These are phyloP conservation scores for Platysternon megacephalum DNA, from an alignment of 2,113 vertebrate species.

Conservation along the genomic window DNA sequence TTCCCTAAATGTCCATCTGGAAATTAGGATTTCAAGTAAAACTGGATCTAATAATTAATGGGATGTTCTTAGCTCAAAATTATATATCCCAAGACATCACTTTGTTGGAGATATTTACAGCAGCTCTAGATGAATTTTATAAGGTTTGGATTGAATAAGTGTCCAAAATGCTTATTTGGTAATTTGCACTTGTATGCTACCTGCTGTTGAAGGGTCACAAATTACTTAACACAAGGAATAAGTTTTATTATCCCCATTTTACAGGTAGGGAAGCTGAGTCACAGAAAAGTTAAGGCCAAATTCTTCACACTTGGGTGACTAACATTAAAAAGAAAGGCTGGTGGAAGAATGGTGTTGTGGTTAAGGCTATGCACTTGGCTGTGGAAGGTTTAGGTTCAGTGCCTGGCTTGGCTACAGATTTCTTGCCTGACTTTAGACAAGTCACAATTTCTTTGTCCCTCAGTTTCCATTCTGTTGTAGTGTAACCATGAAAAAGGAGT, in stretches of 20 bases:
- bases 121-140: conserved; percentile 50
- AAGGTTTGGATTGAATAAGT: conserved; percentile 49
- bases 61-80: conserved; percentile 37
- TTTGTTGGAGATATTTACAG: conserved; percentile 38
- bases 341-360: too few species aligned
- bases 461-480: not conserved
- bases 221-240: not conserved
- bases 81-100: conserved; percentile 34
- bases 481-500: not conserved
- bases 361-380: rapidly evolving
- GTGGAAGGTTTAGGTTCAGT: not conserved
- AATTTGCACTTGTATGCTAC: not conserved
- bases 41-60: conserved; percentile 61
- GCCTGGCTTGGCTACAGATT: not conserved
- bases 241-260: not conserved
- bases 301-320: not conserved
- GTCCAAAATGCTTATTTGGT: conserved; percentile 18
- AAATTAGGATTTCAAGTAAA: conserved; percentile 53
- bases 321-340: not conserved
- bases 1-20: conserved; percentile 48
- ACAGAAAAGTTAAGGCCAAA: not conserved
- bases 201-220: conserved; percentile 26
- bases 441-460: not conserved
- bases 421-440: not conserved
- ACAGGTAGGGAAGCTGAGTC: not conserved